Conservation (phyloP, 2,797 vertebrate genomes). For the Takifugu rubripes region DNA sequence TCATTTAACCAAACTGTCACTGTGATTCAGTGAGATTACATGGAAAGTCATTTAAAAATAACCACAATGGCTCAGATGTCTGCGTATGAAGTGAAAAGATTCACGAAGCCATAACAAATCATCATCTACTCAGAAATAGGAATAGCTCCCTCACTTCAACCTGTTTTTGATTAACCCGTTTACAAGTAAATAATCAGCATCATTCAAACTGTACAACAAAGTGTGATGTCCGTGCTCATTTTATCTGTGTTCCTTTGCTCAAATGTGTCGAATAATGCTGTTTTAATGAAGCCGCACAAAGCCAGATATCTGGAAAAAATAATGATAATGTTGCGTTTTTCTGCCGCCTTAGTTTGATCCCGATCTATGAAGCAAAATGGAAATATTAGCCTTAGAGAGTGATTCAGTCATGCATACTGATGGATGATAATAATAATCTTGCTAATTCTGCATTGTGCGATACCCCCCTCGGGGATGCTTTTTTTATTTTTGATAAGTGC, state of each 20-base stretch:
- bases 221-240: no score
- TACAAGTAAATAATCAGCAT: slow-evolving; percentile 17
- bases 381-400: slow-evolving; percentile 36
- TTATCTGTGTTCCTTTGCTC: no score
- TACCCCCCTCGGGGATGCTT: slow-evolving; percentile 23
- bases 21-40: neutral
- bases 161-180: slow-evolving; percentile 5
- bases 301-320: slow-evolving; percentile 9
- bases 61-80: no score
- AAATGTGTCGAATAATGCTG: neutral
- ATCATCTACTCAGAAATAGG: no score
- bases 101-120: no score
- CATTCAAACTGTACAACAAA: slow-evolving; percentile 5
- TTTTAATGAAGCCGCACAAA: slow-evolving; percentile 17
- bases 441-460: slow-evolving; percentile 37
- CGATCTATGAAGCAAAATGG: slow-evolving; percentile 24
- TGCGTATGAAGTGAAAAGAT: no score
- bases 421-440: slow-evolving; percentile 47
- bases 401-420: slow-evolving; percentile 47
- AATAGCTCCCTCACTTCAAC: slow-evolving; percentile 3
- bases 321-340: no score
- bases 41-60: no score
- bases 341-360: slow-evolving; percentile 13
- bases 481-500: slow-evolving; percentile 32
- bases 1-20: neutral